Evolutionary conservation across 2,113 vertebrate genomes (phyloP).

Genomic region (Nibea coibor): DNA sequence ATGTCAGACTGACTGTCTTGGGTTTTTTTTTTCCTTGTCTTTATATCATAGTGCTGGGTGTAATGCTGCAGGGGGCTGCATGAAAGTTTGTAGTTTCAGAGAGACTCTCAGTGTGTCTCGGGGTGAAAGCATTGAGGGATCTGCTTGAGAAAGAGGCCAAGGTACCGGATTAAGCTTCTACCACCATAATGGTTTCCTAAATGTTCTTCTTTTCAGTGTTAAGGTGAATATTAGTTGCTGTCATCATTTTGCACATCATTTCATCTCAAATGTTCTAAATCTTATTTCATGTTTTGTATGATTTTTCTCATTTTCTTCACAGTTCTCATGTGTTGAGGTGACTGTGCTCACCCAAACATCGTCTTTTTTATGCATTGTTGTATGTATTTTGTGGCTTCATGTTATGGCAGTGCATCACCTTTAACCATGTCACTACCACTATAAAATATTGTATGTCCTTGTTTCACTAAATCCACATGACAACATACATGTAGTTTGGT

Average conservation of each 20-base stretch:
- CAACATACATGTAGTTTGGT: conserved; percentile 19
- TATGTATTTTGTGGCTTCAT: conserved; percentile 51
- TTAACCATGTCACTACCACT: background rate
- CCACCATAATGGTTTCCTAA: conserved; percentile 11
- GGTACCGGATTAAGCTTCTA: conserved; percentile 49
- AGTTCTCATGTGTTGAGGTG: background rate
- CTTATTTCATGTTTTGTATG: background rate
- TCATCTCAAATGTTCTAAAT: no score
- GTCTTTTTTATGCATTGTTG: background rate
- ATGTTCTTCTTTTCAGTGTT: conserved; percentile 6
- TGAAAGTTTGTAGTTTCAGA: conserved; percentile 38
- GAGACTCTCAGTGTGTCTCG: background rate
- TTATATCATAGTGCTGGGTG: conserved; percentile 31
- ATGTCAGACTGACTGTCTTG: conserved; percentile 35
- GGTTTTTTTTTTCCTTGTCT: conserved; percentile 41
- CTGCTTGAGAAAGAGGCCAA: conserved; percentile 63
- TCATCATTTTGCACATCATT: background rate
- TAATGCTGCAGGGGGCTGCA: conserved; percentile 39
- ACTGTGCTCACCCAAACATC: background rate
- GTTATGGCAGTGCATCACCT: conserved; percentile 36
- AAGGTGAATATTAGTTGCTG: conserved; percentile 11
- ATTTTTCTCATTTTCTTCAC: conserved; percentile 2
- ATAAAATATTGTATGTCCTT: background rate
- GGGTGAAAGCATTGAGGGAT: conserved; percentile 44
- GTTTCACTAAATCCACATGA: conserved; percentile 8